These are phyloP conservation scores for Cololabis saira DNA, from an alignment of 2,113 vertebrate genomes.

Conservation along the genomic window DNA sequence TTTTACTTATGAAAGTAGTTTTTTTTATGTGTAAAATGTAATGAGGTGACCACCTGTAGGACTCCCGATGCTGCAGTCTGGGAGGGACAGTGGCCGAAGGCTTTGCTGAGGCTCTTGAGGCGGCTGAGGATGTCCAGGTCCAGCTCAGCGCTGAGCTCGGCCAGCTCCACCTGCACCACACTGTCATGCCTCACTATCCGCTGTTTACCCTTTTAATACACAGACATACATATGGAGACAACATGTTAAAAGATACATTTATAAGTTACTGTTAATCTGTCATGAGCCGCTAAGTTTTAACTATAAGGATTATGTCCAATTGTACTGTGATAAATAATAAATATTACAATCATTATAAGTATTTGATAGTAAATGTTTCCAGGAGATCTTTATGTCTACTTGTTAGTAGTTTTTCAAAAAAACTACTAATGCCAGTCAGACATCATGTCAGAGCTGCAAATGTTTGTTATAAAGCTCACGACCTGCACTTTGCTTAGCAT, in stretches of 20 bases:
- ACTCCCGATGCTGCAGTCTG: constrained; percentile 44
- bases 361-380: no score
- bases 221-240: not conserved
- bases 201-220: constrained; percentile 74
- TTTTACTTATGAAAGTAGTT: not conserved
- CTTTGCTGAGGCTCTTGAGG: constrained; percentile 69
- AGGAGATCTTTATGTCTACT: no score
- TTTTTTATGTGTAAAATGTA: not conserved
- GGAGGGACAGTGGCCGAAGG: constrained; percentile 73
- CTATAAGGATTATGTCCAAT: not conserved
- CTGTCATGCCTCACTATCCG: constrained; percentile 74
- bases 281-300: not conserved
- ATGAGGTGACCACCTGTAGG: constrained; percentile 54
- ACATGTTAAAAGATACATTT: not conserved
- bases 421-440: no score
- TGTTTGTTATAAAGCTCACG: no score
- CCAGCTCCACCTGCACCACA: constrained; percentile 75
- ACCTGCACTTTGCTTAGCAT: no score
- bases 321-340: no score
- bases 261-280: not conserved
- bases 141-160: constrained; percentile 79
- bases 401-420: no score
- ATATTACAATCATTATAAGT: no score
- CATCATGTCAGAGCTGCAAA: no score
- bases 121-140: constrained; percentile 82